Evolutionary conservation across 1,140 invertebrate species (phyloP).

Genomic region (Panagrolaimus sp.): DNA sequence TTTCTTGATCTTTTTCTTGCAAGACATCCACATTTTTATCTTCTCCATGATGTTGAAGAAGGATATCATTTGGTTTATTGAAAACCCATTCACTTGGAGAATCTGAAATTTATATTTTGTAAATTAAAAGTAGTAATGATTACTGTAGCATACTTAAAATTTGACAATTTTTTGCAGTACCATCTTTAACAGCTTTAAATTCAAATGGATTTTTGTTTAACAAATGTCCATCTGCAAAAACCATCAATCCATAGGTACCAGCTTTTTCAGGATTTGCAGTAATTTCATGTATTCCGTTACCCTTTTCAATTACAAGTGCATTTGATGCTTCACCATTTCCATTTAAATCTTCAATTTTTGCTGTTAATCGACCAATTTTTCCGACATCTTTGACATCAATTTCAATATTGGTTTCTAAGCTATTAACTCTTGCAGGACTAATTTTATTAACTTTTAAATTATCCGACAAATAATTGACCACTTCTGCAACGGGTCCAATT

Average conservation of each 20-base stretch:
- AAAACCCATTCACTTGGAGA: background rate
- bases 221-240: background rate
- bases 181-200: conserved; percentile 3
- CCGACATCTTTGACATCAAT: conserved; percentile 7
- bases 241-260: conserved; percentile 1
- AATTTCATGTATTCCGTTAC: background rate
- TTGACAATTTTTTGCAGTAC: background rate
- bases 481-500: conserved; percentile 7
- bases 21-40: background rate
- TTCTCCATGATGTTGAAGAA: background rate
- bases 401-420: conserved; percentile 1
- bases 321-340: background rate
- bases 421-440: background rate
- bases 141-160: background rate
- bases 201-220: background rate
- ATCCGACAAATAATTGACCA: conserved; percentile 1
- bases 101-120: too few relatives aligned
- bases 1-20: background rate
- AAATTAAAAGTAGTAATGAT: too few relatives aligned
- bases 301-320: background rate
- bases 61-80: conserved; percentile 10
- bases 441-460: conserved; percentile 9
- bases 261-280: background rate
- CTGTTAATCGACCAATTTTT: background rate
- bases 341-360: background rate